phyloP scores from a whole-genome alignment of 2,797 vertebrate genomes.

The Bradypodion pumilum region DNA sequence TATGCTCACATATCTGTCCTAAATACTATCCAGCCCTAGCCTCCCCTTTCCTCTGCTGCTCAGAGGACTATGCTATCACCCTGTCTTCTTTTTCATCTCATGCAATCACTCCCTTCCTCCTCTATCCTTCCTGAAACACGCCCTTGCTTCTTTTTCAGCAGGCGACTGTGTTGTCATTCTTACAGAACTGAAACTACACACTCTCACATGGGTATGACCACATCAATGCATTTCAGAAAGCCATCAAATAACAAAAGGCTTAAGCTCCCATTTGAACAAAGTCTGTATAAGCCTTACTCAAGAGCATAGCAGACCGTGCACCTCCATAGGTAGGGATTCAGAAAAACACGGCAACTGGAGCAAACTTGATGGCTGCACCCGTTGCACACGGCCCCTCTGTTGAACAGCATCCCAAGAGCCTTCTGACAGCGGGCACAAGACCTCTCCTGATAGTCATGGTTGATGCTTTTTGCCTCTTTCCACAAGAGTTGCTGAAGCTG shows the following conservation, averaged over 20 bases:
- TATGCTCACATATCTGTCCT: background rate
- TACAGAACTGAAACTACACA: background rate
- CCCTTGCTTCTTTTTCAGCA: background rate
- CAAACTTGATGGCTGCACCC: constrained; percentile 93
- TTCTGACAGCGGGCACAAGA: constrained; percentile 88
- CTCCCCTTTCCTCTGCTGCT: background rate
- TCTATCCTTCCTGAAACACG: background rate
- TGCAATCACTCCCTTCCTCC: background rate
- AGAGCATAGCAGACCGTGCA: constrained; percentile 89
- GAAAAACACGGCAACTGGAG: constrained; percentile 78
- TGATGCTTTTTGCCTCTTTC: constrained; percentile 72
- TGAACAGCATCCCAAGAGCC: constrained; percentile 81
- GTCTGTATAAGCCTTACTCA: constrained; percentile 73
- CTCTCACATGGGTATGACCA: background rate
- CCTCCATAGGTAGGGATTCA: constrained; percentile 77
- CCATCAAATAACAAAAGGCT: background rate
- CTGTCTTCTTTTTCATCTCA: background rate
- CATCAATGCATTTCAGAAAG: background rate
- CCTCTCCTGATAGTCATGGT: constrained; percentile 73
- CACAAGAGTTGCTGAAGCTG: constrained; percentile 85
- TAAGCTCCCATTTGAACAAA: background rate
- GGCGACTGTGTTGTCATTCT: no score
- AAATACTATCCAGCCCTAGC: background rate
- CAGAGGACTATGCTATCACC: no score
- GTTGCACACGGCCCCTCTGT: constrained; percentile 83